Conservation (phyloP, 2,113 vertebrate species). For the Caranx melampygus region DNA sequence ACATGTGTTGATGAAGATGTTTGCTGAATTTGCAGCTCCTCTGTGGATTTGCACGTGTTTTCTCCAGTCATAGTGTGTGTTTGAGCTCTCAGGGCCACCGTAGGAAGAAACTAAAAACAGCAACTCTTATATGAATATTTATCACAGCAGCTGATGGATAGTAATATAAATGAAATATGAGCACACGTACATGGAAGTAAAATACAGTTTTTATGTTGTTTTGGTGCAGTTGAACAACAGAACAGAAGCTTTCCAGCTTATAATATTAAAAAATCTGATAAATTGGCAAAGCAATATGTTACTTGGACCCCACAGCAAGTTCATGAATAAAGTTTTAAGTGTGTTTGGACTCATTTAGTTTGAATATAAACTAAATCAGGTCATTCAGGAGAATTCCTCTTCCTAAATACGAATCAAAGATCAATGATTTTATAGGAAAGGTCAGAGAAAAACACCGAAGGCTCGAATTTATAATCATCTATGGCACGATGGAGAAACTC, state of each 20-base stretch:
- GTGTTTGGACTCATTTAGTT: not conserved
- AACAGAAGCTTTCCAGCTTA: not conserved
- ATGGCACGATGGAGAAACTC: not conserved
- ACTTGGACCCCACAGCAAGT: conserved; percentile 10
- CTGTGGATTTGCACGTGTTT: no score
- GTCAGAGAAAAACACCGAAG: not conserved
- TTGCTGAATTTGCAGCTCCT: no score
- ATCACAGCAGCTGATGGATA: no score
- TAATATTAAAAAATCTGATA: not conserved
- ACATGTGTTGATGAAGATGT: no score
- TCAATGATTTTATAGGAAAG: conserved; percentile 5
- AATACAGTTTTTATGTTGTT: conserved; percentile 1
- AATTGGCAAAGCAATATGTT: conserved; percentile 18
- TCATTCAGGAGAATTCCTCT: not conserved
- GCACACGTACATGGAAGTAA: not conserved
- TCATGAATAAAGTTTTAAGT: conserved; percentile 28
- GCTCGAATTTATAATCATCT: conserved; percentile 9
- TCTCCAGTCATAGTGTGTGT: no score
- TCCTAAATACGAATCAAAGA: not conserved
- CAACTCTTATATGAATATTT: no score
- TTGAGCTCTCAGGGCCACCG: no score
- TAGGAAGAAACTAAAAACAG: no score
- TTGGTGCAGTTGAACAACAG: not conserved
- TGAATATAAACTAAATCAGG: conserved; percentile 1
- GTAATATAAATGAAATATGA: no score